Base-by-base conservation (phyloP, 1,140 invertebrate species). In the Samia ricini region DNA sequence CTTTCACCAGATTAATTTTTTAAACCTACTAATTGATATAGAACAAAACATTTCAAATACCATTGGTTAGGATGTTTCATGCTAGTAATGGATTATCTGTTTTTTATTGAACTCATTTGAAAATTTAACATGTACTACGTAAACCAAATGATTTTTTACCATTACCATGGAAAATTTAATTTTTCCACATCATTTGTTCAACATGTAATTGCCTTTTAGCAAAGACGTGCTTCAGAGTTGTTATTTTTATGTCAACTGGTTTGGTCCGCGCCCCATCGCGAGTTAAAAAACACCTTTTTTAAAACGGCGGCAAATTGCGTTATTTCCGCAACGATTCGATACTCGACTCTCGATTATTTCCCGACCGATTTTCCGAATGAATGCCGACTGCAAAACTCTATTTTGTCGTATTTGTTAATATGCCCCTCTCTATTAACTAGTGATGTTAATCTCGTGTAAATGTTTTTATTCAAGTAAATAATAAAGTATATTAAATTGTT, bases 261-360 rank as follows among this genome's bases (percentile, higher is more conserved):
- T 42, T 15, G n/a, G 2, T 15, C 33, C 33, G 33, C 12, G 33
- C 12, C 33, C 33, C 33, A 42, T 42, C 33, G 8, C 18, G 51
- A 52, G 51, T 21, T 23, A 10, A 12, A 52, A 22, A 19, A 23
- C 12, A 48, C 36, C 36, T 48, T 20, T 52, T 80, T 79, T 79
- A 77, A 72, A 78, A 71, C 69, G 61, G 59, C 66, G 60, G 69
- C 62, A 72, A 80, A 80, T 76, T 64, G 77, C 51, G 72, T 72
- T 77, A 80, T 80, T 77, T 82, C 77, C 76, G 76, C 56, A 21
- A 42, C 70, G 74, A 76, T 63, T 73, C 73, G 71, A 77, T 79
- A 71, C 65, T 76, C 72, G 61, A 29, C 66, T 79, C 74, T 74
- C 73, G 74, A 79, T 80, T 80, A 82, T 76, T 82, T 77, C 69